These are phyloP conservation scores for Chromoteleia sp. DNA, from an alignment of 2,888 invertebrate species.

Conservation along the genomic window DNA sequence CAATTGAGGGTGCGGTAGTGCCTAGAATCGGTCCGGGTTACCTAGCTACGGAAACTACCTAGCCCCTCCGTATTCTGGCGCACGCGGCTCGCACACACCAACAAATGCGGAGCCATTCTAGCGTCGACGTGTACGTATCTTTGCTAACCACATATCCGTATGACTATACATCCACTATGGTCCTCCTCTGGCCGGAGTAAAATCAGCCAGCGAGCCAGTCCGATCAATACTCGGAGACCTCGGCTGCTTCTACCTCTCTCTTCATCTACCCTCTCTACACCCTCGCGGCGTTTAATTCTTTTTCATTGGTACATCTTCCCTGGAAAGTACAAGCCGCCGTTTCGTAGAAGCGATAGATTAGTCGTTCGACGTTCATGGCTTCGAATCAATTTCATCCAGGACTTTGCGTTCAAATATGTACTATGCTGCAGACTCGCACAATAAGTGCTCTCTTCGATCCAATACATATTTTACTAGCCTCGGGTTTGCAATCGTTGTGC, in stretches of 20 bases:
- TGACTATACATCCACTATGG: conserved; percentile 78
- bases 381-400: conserved; percentile 55
- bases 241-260: conserved; percentile 72
- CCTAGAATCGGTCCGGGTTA: conserved; percentile 81
- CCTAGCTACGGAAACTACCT: conserved; percentile 81
- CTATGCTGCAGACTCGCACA: conserved; percentile 11
- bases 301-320: conserved; percentile 59
- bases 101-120: conserved; percentile 58
- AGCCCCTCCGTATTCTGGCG: conserved; percentile 74
- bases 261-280: conserved; percentile 54
- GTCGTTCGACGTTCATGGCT: conserved; percentile 37
- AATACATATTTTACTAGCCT: conserved; percentile 22
- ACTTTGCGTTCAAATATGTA: conserved; percentile 25
- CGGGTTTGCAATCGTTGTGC: neutral
- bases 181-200: conserved; percentile 82
- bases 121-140: conserved; percentile 70
- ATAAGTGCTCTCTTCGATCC: conserved; percentile 43
- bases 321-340: conserved; percentile 32
- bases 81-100: conserved; percentile 58
- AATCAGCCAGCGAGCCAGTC: conserved; percentile 78
- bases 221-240: conserved; percentile 83
- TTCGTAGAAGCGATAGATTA: conserved; percentile 61
- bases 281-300: conserved; percentile 52
- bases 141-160: conserved; percentile 74
- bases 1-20: conserved; percentile 82